Conservation (phyloP, 2,888 invertebrate genomes). For the Lomographa bimaculata region DNA sequence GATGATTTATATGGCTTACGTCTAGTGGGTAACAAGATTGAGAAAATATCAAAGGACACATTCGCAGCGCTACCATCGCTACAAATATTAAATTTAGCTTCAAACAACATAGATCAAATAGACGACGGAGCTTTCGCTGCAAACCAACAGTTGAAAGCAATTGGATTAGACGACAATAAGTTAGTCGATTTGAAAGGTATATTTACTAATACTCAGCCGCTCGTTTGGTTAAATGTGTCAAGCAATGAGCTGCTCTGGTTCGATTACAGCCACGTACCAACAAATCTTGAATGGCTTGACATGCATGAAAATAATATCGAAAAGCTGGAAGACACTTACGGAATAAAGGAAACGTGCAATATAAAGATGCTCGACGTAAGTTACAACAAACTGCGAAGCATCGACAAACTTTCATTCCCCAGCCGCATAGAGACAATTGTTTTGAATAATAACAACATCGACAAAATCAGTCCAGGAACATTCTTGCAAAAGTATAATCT, state of each 20-base stretch:
- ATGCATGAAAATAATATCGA: slow-evolving; percentile 91
- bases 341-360: slow-evolving; percentile 85
- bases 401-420: slow-evolving; percentile 88
- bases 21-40: slow-evolving; percentile 91
- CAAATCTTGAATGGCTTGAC: slow-evolving; percentile 90
- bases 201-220: slow-evolving; percentile 88
- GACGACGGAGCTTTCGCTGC: slow-evolving; percentile 90
- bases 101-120: slow-evolving; percentile 90
- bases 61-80: slow-evolving; percentile 88
- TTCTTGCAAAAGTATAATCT: slow-evolving; percentile 88
- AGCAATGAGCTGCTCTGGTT: slow-evolving; percentile 91
- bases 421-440: slow-evolving; percentile 88
- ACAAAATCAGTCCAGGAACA: slow-evolving; percentile 87
- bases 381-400: slow-evolving; percentile 87
- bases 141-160: slow-evolving; percentile 88
- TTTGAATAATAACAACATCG: slow-evolving; percentile 89
- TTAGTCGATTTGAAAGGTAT: slow-evolving; percentile 90
- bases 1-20: slow-evolving; percentile 89
- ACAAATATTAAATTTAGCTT: slow-evolving; percentile 91
- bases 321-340: slow-evolving; percentile 89
- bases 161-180: slow-evolving; percentile 90
- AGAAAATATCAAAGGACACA: slow-evolving; percentile 89
- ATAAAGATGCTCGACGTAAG: slow-evolving; percentile 91
- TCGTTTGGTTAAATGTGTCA: slow-evolving; percentile 92
- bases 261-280: slow-evolving; percentile 91